These are phyloP conservation scores for Unio pictorum DNA, from an alignment of 2,888 invertebrate species.

Conservation along the genomic window DNA sequence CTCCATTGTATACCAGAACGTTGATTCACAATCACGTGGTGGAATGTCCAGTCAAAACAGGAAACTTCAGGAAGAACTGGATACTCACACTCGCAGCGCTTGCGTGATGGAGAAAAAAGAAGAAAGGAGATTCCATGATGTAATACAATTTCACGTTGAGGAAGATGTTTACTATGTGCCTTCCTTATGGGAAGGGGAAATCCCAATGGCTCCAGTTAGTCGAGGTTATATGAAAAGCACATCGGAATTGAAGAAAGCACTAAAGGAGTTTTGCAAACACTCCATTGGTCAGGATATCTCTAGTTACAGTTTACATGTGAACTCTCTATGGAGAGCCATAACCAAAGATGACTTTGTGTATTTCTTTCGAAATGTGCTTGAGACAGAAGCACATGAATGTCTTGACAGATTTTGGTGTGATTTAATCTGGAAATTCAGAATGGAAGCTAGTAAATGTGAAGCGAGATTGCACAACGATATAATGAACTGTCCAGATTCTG, in stretches of 20 bases:
- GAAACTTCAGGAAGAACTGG: too few relatives aligned
- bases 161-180: slow-evolving; percentile 4
- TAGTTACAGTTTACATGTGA: too few relatives aligned
- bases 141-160: slow-evolving; percentile 8
- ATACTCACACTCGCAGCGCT: not conserved
- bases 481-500: too few relatives aligned
- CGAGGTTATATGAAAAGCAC: slow-evolving; percentile 5
- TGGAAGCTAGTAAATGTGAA: not conserved
- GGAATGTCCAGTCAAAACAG: too few relatives aligned
- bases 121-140: slow-evolving; percentile 4
- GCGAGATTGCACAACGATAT: too few relatives aligned
- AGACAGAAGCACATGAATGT: slow-evolving; percentile 6
- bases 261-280: not conserved
- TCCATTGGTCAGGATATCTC: not conserved
- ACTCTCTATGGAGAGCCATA: slow-evolving; percentile 5
- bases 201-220: slow-evolving; percentile 13
- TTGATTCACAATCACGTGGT: not conserved
- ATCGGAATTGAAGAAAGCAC: not conserved
- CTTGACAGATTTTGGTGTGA: slow-evolving; percentile 1
- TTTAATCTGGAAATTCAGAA: too few relatives aligned
- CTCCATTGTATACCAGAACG: slow-evolving; percentile 13
- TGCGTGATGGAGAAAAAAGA: slow-evolving; percentile 2
- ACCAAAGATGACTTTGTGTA: slow-evolving; percentile 6
- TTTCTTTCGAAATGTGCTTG: slow-evolving; percentile 9
- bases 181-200: slow-evolving; percentile 11